Evolutionary conservation across 2,797 vertebrate species (phyloP).

Genomic region (Gambusia yucatana): DNA sequence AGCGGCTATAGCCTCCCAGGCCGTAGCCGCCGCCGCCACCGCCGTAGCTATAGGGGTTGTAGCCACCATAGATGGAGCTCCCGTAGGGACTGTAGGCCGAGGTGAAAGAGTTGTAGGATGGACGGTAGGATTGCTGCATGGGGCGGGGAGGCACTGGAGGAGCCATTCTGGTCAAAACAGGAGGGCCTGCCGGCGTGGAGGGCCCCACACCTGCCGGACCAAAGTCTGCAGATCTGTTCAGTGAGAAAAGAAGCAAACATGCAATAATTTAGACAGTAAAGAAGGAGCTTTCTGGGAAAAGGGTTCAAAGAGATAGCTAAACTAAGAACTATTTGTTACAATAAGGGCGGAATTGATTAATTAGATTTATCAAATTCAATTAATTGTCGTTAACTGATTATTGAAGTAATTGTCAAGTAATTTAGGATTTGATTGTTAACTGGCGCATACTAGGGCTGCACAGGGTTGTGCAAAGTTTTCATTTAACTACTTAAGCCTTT

Average conservation of each 20-base stretch:
- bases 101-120: conserved; percentile 56
- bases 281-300: neutral
- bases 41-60: conserved; percentile 87
- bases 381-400: too few species aligned
- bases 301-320: neutral
- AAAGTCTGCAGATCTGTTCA: conserved; percentile 87
- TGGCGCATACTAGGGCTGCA: too few species aligned
- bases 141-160: conserved; percentile 90
- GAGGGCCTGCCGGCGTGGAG: conserved; percentile 77
- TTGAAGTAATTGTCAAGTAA: too few species aligned
- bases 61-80: conserved; percentile 88
- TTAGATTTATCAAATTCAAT: neutral
- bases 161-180: conserved; percentile 82
- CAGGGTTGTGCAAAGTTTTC: too few species aligned
- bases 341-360: neutral
- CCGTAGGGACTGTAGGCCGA: conserved; percentile 84
- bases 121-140: conserved; percentile 86
- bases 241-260: neutral
- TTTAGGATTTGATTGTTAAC: too few species aligned
- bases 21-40: conserved; percentile 79
- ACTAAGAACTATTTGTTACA: neutral
- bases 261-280: neutral
- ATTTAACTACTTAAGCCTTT: too few species aligned
- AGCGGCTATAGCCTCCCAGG: conserved; percentile 84
- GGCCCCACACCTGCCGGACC: conserved; percentile 69